Conservation (phyloP, 2,797 vertebrate genomes). For the Microhierax caerulescens region DNA sequence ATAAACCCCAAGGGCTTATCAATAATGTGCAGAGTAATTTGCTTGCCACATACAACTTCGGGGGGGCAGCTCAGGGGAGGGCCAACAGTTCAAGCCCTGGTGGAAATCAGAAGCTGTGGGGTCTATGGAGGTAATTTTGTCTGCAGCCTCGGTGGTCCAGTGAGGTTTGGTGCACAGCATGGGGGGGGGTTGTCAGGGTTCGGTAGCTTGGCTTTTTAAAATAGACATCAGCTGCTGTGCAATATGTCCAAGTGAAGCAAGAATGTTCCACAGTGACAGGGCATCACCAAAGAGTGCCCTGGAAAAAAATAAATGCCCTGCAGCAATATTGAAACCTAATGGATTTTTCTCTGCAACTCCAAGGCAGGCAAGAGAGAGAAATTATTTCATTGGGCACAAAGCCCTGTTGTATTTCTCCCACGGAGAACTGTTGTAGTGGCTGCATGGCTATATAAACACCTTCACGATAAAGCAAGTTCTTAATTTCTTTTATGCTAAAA, state of each 20-base stretch:
- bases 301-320: not conserved
- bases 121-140: fast-evolving
- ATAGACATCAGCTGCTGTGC: not conserved
- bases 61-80: not conserved
- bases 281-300: not conserved
- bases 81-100: fast-evolving
- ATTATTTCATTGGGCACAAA: not conserved
- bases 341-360: conserved; percentile 11
- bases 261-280: not conserved
- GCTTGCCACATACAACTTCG: not conserved
- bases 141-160: fast-evolving
- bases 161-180: fast-evolving
- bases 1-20: not conserved
- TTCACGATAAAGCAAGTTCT: fast-evolving
- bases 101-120: not conserved
- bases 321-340: not conserved
- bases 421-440: not conserved
- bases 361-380: not conserved
- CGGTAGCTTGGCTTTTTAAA: not conserved
- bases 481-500: fast-evolving
- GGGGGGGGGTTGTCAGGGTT: fast-evolving
- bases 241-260: not conserved
- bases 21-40: not conserved
- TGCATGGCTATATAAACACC: not conserved
- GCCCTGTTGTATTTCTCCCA: not conserved